phyloP scores from a whole-genome alignment of 2,888 invertebrate species.

The Notodonta ziczac region DNA sequence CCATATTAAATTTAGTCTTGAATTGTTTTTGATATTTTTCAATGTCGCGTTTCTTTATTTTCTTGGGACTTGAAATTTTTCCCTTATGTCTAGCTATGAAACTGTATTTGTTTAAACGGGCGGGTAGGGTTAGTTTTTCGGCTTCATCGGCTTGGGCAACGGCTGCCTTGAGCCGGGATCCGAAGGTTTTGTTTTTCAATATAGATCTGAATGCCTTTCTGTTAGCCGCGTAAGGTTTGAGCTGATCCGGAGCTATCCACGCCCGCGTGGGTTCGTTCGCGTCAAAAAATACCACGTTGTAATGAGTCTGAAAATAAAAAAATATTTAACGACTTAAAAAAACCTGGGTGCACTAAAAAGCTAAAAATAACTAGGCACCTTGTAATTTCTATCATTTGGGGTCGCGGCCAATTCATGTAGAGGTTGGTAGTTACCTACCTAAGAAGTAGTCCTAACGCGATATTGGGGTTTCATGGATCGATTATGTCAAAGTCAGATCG shows the following conservation, averaged over 20 bases:
- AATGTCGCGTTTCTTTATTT: constrained; percentile 53
- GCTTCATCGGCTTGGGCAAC: constrained; percentile 72
- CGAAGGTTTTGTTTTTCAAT: constrained; percentile 47
- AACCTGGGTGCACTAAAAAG: too few species aligned
- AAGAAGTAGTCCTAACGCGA: too few species aligned
- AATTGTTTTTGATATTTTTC: constrained; percentile 55
- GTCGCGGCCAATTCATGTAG: too few species aligned
- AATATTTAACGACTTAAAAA: not conserved
- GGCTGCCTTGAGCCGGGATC: constrained; percentile 62
- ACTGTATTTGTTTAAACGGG: constrained; percentile 72
- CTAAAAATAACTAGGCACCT: too few species aligned
- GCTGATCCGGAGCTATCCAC: constrained; percentile 70
- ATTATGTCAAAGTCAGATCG: too few species aligned
- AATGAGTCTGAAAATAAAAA: constrained; percentile 73
- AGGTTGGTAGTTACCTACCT: too few species aligned
- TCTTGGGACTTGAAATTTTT: constrained; percentile 61
- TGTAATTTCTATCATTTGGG: too few species aligned
- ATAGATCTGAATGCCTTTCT: constrained; percentile 43
- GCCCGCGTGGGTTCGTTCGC: constrained; percentile 64
- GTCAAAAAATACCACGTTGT: constrained; percentile 84
- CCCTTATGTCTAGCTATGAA: constrained; percentile 76
- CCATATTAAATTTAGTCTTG: constrained; percentile 60
- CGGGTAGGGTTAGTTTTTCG: constrained; percentile 48
- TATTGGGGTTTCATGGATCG: too few species aligned
- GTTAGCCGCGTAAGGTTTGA: constrained; percentile 63